Evolutionary conservation across 2,888 invertebrate species (phyloP).

Genomic region (Leptogaster cylindrica): DNA sequence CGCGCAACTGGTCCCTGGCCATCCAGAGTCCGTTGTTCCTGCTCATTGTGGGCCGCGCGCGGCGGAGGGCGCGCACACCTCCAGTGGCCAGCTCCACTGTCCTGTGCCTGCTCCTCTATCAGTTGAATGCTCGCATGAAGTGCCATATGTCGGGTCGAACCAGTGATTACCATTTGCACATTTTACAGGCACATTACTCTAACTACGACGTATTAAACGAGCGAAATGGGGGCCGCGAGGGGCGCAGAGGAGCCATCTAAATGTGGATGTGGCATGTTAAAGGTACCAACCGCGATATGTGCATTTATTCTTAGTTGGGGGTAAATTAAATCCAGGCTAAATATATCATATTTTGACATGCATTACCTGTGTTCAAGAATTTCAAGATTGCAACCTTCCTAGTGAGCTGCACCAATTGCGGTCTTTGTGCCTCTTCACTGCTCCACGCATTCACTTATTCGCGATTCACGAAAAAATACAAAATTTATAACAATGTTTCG

Average conservation of each 20-base stretch:
- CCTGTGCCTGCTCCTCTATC: slow-evolving; percentile 24
- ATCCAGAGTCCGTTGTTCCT: neutral
- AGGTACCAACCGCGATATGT: slow-evolving; percentile 29
- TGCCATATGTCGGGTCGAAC: slow-evolving; percentile 3
- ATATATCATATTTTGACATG: slow-evolving; percentile 37
- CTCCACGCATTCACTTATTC: too few species aligned
- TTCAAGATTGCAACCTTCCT: slow-evolving; percentile 6
- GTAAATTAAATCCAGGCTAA: slow-evolving; percentile 35
- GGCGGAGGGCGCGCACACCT: too few species aligned
- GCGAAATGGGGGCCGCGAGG: neutral
- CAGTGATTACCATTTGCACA: slow-evolving; percentile 1
- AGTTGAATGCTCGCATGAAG: slow-evolving; percentile 4
- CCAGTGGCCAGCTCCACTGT: too few species aligned
- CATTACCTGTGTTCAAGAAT: slow-evolving; percentile 33
- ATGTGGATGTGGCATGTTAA: slow-evolving; percentile 13
- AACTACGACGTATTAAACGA: neutral
- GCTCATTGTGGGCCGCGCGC: neutral
- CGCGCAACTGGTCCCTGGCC: neutral
- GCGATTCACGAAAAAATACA: too few species aligned
- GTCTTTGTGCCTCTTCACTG: too few species aligned
- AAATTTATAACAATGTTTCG: too few species aligned
- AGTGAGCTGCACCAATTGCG: too few species aligned
- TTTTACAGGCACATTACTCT: neutral
- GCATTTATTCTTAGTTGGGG: slow-evolving; percentile 38
- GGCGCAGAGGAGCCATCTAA: neutral